Percentiles rank a stretch among this genome's conserved stretches.
Conservation (phyloP, 2,888 invertebrate species). For the Alitta virens region DNA sequence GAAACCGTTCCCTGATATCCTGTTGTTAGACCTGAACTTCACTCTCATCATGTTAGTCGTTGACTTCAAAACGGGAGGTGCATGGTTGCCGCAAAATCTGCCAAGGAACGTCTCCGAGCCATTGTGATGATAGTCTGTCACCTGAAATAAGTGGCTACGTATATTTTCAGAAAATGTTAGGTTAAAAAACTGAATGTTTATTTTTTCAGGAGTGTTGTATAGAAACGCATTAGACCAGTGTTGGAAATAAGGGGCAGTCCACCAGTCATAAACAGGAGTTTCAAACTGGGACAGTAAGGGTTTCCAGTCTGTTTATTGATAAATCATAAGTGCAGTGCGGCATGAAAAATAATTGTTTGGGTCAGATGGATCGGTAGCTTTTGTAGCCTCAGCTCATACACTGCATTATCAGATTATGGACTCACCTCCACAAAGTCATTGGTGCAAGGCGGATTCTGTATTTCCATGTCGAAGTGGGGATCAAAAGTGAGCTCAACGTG, state of each 20-base stretch:
- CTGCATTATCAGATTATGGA: background rate
- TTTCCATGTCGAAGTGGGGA: conserved; percentile 70
- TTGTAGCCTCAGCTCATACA: too few relatives aligned
- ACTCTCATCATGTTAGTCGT: conserved; percentile 83
- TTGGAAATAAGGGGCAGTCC: too few relatives aligned
- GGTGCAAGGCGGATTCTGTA: conserved; percentile 84
- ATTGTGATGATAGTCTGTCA: conserved; percentile 33
- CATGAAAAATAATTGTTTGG: too few relatives aligned
- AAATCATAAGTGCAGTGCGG: too few relatives aligned
- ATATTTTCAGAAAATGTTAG: background rate
- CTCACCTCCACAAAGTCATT: conserved; percentile 90
- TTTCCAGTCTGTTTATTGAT: too few relatives aligned
- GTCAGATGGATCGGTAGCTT: too few relatives aligned
- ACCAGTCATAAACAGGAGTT: too few relatives aligned
- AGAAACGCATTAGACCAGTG: too few relatives aligned
- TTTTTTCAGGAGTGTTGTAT: background rate
- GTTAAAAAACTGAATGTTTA: background rate
- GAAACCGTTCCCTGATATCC: conserved; percentile 94
- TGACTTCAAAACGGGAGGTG: conserved; percentile 81
- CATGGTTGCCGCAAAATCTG: conserved; percentile 88
- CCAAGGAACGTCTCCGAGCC: conserved; percentile 58
- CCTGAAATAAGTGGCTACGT: conserved; percentile 16
- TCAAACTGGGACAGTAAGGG: too few relatives aligned
- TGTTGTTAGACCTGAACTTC: conserved; percentile 91
- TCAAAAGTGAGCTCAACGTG: conserved; percentile 69